Conservation (phyloP, 2,797 vertebrate species). For the Distichodus sexfasciatus region DNA sequence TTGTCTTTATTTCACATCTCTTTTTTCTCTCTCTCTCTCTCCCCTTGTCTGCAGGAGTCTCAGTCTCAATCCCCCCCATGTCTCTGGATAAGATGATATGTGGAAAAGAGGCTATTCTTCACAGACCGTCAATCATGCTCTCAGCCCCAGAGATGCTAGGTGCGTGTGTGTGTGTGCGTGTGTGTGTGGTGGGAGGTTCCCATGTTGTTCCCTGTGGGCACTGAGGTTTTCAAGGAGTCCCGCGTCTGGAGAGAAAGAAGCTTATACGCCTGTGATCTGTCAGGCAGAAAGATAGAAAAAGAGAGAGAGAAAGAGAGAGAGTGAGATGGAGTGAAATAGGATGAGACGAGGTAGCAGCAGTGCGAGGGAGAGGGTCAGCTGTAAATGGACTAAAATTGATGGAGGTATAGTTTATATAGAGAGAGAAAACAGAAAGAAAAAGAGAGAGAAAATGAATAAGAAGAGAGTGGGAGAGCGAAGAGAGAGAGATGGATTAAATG, state of each 20-base stretch:
- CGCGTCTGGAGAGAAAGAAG: slow-evolving; percentile 49
- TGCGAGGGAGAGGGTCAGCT: slow-evolving; percentile 52
- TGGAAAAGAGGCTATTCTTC: neutral
- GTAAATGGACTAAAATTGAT: too few species aligned
- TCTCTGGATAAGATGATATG: slow-evolving; percentile 2
- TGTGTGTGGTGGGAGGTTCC: slow-evolving; percentile 37
- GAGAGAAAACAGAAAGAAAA: neutral
- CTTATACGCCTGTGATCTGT: slow-evolving; percentile 53
- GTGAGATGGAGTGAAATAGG: too few species aligned
- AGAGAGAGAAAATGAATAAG: slow-evolving; percentile 40
- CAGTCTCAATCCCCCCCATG: too few species aligned
- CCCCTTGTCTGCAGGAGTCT: too few species aligned
- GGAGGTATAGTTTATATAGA: neutral
- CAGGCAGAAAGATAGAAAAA: slow-evolving; percentile 50
- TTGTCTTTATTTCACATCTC: neutral
- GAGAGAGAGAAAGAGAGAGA: slow-evolving; percentile 24
- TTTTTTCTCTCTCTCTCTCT: neutral
- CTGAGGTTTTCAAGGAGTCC: slow-evolving; percentile 48
- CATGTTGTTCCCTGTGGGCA: slow-evolving; percentile 47
- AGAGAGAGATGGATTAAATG: neutral
- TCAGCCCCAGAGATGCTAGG: slow-evolving; percentile 24
- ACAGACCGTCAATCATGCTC: slow-evolving; percentile 19
- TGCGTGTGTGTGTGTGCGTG: slow-evolving; percentile 26
- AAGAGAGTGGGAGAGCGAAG: slow-evolving; percentile 48
- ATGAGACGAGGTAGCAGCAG: slow-evolving; percentile 26